These are phyloP conservation scores for Chaenogobius annularis DNA, from an alignment of 2,113 vertebrate species.

Conservation along the genomic window DNA sequence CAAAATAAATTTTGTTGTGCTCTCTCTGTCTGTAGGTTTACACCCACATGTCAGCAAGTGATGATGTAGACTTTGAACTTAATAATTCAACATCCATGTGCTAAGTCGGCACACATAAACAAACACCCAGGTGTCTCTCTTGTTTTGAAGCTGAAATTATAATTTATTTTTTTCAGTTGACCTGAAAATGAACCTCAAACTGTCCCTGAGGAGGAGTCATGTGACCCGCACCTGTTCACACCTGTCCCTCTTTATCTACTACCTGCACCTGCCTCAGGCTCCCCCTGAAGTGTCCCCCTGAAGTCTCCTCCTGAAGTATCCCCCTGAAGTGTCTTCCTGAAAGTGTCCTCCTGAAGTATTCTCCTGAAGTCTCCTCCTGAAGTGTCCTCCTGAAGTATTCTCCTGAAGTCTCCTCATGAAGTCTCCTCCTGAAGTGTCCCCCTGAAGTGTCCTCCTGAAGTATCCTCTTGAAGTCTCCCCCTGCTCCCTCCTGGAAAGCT, in stretches of 20 bases:
- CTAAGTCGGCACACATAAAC: neutral
- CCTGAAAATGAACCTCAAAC: neutral
- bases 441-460: too few relatives aligned
- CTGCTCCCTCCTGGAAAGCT: too few relatives aligned
- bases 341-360: too few relatives aligned
- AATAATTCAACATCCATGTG: too few relatives aligned
- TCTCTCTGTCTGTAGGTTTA: too few relatives aligned
- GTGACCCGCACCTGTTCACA: slow-evolving; percentile 1
- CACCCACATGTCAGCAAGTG: too few relatives aligned
- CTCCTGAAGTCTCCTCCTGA: too few relatives aligned
- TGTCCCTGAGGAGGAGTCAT: neutral
- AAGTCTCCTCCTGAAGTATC: neutral
- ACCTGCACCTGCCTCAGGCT: neutral
- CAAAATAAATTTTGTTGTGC: too few relatives aligned
- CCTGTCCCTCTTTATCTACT: neutral
- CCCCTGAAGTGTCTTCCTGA: too few relatives aligned
- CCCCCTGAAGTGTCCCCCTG: neutral
- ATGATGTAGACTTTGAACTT: too few relatives aligned
- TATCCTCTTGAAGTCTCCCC: too few relatives aligned
- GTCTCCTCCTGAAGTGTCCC: neutral
- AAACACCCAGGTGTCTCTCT: neutral
- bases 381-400: too few relatives aligned
- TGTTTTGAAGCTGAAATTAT: neutral
- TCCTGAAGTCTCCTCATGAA: neutral
- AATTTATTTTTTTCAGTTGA: neutral